phyloP scores from a whole-genome alignment of 2,797 vertebrate genomes.

The Aeoliscus strigatus region DNA sequence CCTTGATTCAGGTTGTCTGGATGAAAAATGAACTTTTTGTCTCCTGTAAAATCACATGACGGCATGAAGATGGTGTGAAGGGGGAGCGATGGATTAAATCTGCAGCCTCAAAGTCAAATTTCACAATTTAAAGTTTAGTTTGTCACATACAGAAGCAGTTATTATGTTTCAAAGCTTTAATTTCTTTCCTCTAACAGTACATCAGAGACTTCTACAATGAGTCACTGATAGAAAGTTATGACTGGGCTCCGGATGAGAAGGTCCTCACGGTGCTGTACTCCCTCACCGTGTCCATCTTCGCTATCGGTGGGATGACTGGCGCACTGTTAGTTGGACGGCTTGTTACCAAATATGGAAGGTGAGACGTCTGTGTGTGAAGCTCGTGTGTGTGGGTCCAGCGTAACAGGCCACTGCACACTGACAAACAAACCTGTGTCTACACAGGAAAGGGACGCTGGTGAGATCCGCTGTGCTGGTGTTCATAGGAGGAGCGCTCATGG shows the following conservation, averaged over 20 bases:
- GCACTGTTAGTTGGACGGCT: conserved; percentile 79
- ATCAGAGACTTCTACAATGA: conserved; percentile 89
- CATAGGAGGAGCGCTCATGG: conserved; percentile 78
- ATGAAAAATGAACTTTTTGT: conserved; percentile 2
- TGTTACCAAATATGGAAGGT: conserved; percentile 84
- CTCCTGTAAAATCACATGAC: neutral
- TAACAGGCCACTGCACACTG: too few species aligned
- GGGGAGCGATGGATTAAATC: too few species aligned
- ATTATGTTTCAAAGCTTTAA: too few species aligned
- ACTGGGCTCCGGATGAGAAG: conserved; percentile 52
- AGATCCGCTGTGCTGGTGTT: conserved; percentile 79
- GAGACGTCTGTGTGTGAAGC: conserved; percentile 13
- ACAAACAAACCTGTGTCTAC: conserved; percentile 8
- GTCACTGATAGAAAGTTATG: conserved; percentile 67
- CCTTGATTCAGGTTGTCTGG: conserved; percentile 6
- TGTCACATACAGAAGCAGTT: too few species aligned
- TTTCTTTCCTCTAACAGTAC: conserved; percentile 64
- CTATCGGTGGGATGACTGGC: conserved; percentile 82
- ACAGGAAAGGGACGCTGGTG: conserved; percentile 83
- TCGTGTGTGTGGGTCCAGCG: too few species aligned
- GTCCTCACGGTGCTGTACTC: conserved; percentile 80
- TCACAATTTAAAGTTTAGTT: too few species aligned
- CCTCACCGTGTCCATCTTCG: conserved; percentile 85
- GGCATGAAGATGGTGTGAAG: too few species aligned
- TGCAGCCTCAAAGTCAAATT: too few species aligned